Evolutionary conservation across 2,888 invertebrate species (phyloP).

Genomic region (Suillia variegata): DNA sequence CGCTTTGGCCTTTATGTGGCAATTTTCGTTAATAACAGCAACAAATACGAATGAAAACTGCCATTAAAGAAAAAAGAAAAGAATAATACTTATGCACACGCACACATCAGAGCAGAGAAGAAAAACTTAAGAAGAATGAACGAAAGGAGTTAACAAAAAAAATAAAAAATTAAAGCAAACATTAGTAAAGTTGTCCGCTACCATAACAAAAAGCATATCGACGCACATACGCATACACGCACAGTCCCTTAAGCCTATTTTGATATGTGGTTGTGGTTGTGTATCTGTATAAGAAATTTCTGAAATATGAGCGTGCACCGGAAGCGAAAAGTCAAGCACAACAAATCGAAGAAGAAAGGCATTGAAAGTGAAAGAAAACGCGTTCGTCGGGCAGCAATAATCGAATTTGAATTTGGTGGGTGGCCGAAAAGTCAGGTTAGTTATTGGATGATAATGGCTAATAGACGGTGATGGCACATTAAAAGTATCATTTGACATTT

Average conservation of each 20-base stretch:
- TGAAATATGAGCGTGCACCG: background rate
- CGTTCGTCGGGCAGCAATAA: background rate
- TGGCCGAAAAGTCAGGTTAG: background rate
- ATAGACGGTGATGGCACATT: no score
- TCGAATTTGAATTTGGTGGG: background rate
- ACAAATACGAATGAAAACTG: background rate
- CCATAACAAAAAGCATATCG: background rate
- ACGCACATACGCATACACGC: background rate
- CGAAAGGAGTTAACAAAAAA: background rate
- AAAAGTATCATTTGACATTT: no score
- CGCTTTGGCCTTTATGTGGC: slow-evolving; percentile 52
- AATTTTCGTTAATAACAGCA: slow-evolving; percentile 44
- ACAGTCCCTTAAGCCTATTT: no score
- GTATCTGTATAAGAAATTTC: no score
- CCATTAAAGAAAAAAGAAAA: background rate
- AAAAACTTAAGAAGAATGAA: no score
- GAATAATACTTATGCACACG: background rate
- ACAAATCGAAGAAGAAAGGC: no score
- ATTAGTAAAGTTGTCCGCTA: background rate
- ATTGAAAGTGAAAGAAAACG: background rate
- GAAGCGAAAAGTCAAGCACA: background rate
- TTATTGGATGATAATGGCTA: no score
- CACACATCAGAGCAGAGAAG: background rate
- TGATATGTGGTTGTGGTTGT: background rate
- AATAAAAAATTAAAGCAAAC: background rate